Percentiles rank a stretch among this genome's conserved stretches.
phyloP scores from a whole-genome alignment of 2,888 invertebrate species.

The Aphodius granarius region DNA sequence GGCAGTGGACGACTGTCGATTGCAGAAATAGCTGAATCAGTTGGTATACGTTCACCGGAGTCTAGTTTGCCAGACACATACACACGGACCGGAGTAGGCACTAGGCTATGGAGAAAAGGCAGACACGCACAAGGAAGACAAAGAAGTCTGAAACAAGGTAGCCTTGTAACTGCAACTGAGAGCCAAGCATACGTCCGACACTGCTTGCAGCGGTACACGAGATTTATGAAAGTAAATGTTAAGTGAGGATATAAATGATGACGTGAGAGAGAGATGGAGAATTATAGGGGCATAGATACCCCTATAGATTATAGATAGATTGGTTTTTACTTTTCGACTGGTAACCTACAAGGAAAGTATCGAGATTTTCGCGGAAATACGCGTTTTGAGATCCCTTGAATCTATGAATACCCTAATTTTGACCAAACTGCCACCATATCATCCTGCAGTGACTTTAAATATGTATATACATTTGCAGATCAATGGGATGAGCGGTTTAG shows the following conservation, averaged over 20 bases:
- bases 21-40: background rate
- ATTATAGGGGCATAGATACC: background rate
- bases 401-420: no score
- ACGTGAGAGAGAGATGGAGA: background rate
- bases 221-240: background rate
- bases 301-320: background rate
- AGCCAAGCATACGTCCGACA: background rate
- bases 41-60: background rate
- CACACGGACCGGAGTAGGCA: no score
- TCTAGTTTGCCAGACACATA: background rate
- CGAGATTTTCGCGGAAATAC: no score
- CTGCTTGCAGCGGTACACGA: background rate
- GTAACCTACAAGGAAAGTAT: no score
- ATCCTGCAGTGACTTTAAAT: no score
- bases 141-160: background rate
- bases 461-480: no score
- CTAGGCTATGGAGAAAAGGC: background rate
- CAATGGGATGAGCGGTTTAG: no score
- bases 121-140: background rate
- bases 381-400: no score
- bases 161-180: background rate
- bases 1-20: background rate
- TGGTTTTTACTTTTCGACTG: no score
- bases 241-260: background rate
- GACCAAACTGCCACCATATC: no score